phyloP scores from a whole-genome alignment of 2,113 vertebrate genomes.

The Vanacampus margaritifer region DNA sequence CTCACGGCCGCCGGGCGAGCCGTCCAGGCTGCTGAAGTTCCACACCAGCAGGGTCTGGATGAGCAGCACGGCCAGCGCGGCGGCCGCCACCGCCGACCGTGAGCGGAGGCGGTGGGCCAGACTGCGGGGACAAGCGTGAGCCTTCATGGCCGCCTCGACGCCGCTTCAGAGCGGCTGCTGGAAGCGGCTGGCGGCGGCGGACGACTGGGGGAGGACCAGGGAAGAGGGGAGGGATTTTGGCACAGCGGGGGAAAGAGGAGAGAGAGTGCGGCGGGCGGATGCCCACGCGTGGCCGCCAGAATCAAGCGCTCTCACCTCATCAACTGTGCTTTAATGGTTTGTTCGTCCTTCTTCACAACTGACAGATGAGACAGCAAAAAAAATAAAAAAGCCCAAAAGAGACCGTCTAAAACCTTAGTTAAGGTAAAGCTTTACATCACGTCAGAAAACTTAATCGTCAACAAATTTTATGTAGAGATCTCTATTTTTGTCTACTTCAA shows the following conservation, averaged over 20 bases:
- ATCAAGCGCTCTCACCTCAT: no score
- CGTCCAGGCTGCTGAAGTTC: slow-evolving; percentile 94
- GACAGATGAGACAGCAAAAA: no score
- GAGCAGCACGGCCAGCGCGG: slow-evolving; percentile 85
- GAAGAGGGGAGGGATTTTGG: slow-evolving; percentile 42
- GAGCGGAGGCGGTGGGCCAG: slow-evolving; percentile 80
- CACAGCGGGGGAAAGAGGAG: slow-evolving; percentile 52
- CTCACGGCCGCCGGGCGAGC: slow-evolving; percentile 66
- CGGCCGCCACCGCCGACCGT: slow-evolving; percentile 81
- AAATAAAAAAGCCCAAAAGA: no score
- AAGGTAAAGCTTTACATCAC: no score
- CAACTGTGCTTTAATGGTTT: no score
- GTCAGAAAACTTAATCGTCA: no score
- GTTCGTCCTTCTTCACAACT: no score
- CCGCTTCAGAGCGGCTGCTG: slow-evolving; percentile 37
- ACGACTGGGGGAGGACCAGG: slow-evolving; percentile 4
- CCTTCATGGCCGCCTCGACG: slow-evolving; percentile 73
- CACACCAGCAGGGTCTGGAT: slow-evolving; percentile 93
- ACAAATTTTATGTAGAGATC: no score
- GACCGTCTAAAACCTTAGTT: no score
- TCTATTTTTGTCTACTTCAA: no score
- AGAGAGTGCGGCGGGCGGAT: slow-evolving; percentile 32
- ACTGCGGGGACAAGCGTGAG: slow-evolving; percentile 82
- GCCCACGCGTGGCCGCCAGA: neutral
- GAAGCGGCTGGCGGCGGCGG: slow-evolving; percentile 28